These are phyloP conservation scores for Euschistus heros DNA, from an alignment of 1,140 invertebrate genomes.

Conservation along the genomic window DNA sequence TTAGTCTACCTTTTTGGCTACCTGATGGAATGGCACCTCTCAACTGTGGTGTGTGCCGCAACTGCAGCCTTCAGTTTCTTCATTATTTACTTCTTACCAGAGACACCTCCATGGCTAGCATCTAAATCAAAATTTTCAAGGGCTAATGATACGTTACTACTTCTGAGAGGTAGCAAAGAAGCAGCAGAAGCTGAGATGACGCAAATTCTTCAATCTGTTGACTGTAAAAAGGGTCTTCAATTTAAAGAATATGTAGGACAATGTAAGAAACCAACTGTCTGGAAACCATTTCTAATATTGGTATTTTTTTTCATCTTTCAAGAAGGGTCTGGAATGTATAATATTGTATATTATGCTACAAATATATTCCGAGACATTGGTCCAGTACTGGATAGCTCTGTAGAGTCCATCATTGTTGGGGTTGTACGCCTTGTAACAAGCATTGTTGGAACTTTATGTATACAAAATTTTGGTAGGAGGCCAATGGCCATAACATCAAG, in stretches of 20 bases:
- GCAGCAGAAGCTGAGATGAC: conserved; percentile 46
- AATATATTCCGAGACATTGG: conserved; percentile 55
- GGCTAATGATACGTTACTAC: conserved; percentile 43
- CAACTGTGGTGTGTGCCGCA: conserved; percentile 27
- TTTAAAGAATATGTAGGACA: conserved; percentile 21
- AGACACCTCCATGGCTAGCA: conserved; percentile 53
- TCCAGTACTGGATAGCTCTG: conserved; percentile 51
- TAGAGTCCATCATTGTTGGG: conserved; percentile 63
- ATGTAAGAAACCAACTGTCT: conserved; percentile 36
- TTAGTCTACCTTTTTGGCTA: conserved; percentile 40
- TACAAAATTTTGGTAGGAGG: conserved; percentile 56
- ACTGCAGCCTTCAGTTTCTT: conserved; percentile 34
- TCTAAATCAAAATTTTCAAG: conserved; percentile 44
- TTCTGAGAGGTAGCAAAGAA: conserved; percentile 44
- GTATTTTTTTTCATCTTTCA: conserved; percentile 55
- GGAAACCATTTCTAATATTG: conserved; percentile 54
- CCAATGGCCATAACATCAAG: conserved; percentile 54
- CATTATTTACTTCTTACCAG: conserved; percentile 51
- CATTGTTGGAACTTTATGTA: conserved; percentile 51
- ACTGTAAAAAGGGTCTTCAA: not conserved
- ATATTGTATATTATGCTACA: conserved; percentile 64
- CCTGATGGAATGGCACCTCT: conserved; percentile 34
- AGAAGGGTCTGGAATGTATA: conserved; percentile 61
- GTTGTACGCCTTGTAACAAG: conserved; percentile 54
- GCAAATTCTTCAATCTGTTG: conserved; percentile 37